These are phyloP conservation scores for Muntiacus reevesi DNA, from an alignment of 2,113 vertebrate genomes.

Conservation along the genomic window DNA sequence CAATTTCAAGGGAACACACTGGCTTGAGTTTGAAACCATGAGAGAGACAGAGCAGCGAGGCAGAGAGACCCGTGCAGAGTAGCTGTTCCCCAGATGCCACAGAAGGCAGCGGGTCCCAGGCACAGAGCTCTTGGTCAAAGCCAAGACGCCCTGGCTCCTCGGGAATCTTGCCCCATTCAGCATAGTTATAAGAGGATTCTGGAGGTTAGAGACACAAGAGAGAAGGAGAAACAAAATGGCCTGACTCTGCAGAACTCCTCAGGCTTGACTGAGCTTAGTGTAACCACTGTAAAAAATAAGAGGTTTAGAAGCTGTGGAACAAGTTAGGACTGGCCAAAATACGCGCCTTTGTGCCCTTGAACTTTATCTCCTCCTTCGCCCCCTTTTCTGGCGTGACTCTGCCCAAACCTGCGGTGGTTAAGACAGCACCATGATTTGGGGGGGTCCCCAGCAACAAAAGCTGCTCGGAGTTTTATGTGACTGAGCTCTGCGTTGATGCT, in stretches of 20 bases:
- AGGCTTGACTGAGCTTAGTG: conserved; percentile 5
- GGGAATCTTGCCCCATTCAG: fast-evolving
- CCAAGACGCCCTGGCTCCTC: background rate
- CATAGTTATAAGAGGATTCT: background rate
- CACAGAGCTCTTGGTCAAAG: conserved; percentile 82
- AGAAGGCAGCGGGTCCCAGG: conserved; percentile 47
- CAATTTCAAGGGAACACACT: background rate
- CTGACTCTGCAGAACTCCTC: background rate
- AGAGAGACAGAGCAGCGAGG: fast-evolving
- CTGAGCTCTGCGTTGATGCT: background rate
- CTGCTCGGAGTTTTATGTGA: fast-evolving
- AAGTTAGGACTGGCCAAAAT: conserved; percentile 30
- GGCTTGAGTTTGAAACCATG: fast-evolving
- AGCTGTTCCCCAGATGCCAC: fast-evolving
- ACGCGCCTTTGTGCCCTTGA: background rate
- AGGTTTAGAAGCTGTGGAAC: background rate
- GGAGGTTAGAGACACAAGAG: background rate
- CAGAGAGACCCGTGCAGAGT: background rate
- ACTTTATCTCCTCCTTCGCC: background rate
- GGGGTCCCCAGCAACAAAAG: background rate
- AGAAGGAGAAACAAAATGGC: background rate
- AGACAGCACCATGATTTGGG: background rate
- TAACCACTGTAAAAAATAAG: conserved; percentile 24
- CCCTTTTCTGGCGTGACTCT: background rate
- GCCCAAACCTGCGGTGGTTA: background rate